A percentile compares a stretch with the other conserved stretches of the same genome.
phyloP scores from a whole-genome alignment of 2,797 vertebrate genomes.

The Cossypha heuglini region DNA sequence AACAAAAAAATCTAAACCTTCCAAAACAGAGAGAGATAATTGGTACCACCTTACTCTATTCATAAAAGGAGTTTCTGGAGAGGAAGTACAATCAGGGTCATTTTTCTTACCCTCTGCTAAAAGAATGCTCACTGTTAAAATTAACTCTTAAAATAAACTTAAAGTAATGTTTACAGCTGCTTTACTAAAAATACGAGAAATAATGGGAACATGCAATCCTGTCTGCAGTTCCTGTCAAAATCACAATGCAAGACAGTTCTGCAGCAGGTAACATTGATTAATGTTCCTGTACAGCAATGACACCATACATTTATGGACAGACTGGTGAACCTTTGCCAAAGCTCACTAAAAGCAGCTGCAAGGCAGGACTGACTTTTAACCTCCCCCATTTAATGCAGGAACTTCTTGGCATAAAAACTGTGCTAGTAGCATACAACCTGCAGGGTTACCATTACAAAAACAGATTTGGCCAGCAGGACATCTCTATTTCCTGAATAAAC shows the following conservation, averaged over 20 bases:
- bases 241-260: slow-evolving; percentile 24
- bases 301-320: slow-evolving; percentile 35
- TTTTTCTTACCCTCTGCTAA: neutral
- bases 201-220: neutral
- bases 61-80: neutral
- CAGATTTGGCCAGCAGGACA: slow-evolving; percentile 71
- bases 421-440: slow-evolving; percentile 60
- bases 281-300: slow-evolving; percentile 16
- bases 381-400: slow-evolving; percentile 65
- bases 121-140: neutral
- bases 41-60: neutral
- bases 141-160: neutral
- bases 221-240: slow-evolving; percentile 26
- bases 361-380: slow-evolving; percentile 75
- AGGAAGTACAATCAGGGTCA: neutral
- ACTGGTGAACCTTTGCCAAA: slow-evolving; percentile 56
- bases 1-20: neutral
- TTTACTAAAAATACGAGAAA: neutral
- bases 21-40: neutral
- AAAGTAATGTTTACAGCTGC: neutral
- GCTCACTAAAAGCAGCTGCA: slow-evolving; percentile 72
- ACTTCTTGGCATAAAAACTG: slow-evolving; percentile 68
- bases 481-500: slow-evolving; percentile 67
- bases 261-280: slow-evolving; percentile 41
- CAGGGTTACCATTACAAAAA: slow-evolving; percentile 69